Percentiles rank a stretch among this genome's conserved stretches.
These are phyloP conservation scores for Naso thynnoides DNA, from an alignment of 2,797 vertebrate genomes.

Conservation along the genomic window DNA sequence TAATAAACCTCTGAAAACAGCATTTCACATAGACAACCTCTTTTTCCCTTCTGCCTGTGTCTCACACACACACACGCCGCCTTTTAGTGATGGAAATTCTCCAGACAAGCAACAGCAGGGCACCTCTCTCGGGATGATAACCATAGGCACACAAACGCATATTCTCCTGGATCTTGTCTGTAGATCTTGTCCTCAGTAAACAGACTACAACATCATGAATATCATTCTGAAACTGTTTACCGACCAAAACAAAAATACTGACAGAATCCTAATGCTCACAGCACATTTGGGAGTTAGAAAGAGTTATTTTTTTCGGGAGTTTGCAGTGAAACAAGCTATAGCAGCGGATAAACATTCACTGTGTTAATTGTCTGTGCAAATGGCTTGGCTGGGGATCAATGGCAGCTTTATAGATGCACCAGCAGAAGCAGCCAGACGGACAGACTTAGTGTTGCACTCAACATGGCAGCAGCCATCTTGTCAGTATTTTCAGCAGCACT, in stretches of 20 bases:
- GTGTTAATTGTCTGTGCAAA: slow-evolving; percentile 70
- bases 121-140: slow-evolving; percentile 61
- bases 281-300: slow-evolving; percentile 12
- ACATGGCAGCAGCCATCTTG: slow-evolving; percentile 68
- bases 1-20: slow-evolving; percentile 6
- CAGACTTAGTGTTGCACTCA: slow-evolving; percentile 39
- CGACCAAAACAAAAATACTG: neutral
- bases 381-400: slow-evolving; percentile 65
- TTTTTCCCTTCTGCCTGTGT: neutral
- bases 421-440: slow-evolving; percentile 54
- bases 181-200: slow-evolving; percentile 29
- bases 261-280: neutral
- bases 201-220: slow-evolving; percentile 24
- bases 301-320: slow-evolving; percentile 28
- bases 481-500: slow-evolving; percentile 56
- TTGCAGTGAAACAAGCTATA: slow-evolving; percentile 40
- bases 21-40: neutral
- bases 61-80: neutral
- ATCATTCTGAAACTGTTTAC: slow-evolving; percentile 17
- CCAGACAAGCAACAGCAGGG: slow-evolving; percentile 51
- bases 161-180: slow-evolving; percentile 44
- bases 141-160: slow-evolving; percentile 64
- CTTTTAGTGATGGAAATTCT: slow-evolving; percentile 70
- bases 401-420: slow-evolving; percentile 60
- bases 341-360: slow-evolving; percentile 47